phyloP scores from a whole-genome alignment of 2,888 invertebrate species.

The Athripsodes cinereus region DNA sequence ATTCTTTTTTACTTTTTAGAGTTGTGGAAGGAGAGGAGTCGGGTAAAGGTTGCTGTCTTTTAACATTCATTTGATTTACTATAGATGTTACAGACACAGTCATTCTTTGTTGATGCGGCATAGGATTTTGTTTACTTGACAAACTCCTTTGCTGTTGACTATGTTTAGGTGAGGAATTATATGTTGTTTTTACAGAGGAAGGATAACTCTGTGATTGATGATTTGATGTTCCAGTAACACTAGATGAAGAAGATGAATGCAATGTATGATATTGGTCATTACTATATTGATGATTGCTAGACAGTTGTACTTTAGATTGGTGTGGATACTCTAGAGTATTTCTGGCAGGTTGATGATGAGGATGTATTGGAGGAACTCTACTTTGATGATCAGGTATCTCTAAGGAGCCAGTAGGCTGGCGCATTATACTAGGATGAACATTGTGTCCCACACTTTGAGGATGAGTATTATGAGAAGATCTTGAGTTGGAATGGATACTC shows the following conservation, averaged over 20 bases:
- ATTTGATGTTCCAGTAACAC: constrained; percentile 35
- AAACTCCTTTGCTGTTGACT: constrained; percentile 34
- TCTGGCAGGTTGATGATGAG: constrained; percentile 27
- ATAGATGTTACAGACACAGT: constrained; percentile 47
- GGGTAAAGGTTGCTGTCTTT: constrained; percentile 29
- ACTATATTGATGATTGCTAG: constrained; percentile 9
- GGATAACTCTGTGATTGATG: constrained; percentile 32
- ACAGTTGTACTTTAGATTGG: constrained; percentile 21
- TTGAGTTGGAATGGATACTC: constrained; percentile 3
- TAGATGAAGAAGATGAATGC: constrained; percentile 35
- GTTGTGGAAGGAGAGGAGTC: constrained; percentile 24
- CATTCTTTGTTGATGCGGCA: constrained; percentile 44
- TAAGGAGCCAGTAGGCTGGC: background rate
- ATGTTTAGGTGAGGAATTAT: constrained; percentile 18
- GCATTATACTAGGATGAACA: constrained; percentile 4
- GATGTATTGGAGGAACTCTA: constrained; percentile 27
- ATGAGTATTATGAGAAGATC: background rate
- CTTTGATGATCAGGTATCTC: constrained; percentile 21
- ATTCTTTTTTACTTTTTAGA: constrained; percentile 59
- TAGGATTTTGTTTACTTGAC: constrained; percentile 39
- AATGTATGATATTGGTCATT: constrained; percentile 32
- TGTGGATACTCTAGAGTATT: constrained; percentile 26
- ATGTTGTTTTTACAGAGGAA: constrained; percentile 28
- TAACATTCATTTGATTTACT: constrained; percentile 39
- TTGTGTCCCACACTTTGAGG: constrained; percentile 4